phyloP scores from a whole-genome alignment of 2,888 invertebrate genomes.

The Melanargia galathea region DNA sequence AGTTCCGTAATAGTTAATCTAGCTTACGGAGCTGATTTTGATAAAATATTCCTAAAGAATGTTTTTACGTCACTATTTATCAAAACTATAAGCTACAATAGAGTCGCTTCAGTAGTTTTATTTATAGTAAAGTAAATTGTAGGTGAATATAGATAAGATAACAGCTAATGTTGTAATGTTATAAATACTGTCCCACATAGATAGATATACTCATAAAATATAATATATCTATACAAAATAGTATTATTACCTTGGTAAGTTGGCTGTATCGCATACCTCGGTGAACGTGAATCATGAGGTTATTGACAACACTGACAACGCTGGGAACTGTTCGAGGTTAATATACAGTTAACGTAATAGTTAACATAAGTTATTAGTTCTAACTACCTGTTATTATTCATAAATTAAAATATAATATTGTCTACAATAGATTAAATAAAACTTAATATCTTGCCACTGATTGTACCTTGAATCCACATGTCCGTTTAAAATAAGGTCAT shows the following conservation, averaged over 20 bases:
- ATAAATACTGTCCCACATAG: neutral
- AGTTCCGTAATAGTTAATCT: too few species aligned
- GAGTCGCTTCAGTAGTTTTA: neutral
- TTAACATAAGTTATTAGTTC: neutral
- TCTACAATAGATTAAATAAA: too few species aligned
- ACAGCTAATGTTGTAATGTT: neutral
- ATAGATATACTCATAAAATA: neutral
- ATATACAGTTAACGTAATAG: neutral
- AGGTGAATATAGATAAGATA: neutral
- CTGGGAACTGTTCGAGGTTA: slow-evolving; percentile 5
- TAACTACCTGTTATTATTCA: neutral
- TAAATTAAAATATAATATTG: too few species aligned
- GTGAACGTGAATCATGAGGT: slow-evolving; percentile 15
- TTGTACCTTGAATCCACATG: neutral
- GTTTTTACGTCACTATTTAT: neutral
- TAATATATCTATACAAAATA: neutral
- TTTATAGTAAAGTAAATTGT: neutral
- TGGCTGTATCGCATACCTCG: slow-evolving; percentile 10
- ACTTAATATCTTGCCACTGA: neutral
- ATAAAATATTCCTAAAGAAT: too few species aligned
- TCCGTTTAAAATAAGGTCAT: neutral
- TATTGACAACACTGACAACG: slow-evolving; percentile 1
- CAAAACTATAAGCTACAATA: neutral
- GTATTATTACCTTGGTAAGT: slow-evolving; percentile 9
- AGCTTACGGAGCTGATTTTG: too few species aligned